These are phyloP conservation scores for Coluber constrictor DNA, from an alignment of 2,797 vertebrate species.

Conservation along the genomic window DNA sequence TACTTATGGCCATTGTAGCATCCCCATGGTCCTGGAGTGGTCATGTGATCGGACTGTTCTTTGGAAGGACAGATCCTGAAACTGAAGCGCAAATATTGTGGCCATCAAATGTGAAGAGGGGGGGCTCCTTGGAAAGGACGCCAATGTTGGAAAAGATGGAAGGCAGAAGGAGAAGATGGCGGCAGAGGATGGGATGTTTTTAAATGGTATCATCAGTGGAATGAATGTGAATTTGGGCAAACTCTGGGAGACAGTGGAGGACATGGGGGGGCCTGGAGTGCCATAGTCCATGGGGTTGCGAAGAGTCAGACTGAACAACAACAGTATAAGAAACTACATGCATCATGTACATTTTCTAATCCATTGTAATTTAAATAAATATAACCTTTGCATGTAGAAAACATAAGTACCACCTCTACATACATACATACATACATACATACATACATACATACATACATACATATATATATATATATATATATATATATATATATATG, in stretches of 20 bases:
- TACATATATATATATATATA: no score
- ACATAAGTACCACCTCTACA: no score
- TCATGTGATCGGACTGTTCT: neutral
- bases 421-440: no score
- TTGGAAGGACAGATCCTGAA: neutral
- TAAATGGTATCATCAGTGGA: neutral
- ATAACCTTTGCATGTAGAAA: no score
- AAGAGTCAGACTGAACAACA: neutral
- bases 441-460: no score
- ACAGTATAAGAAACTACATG: no score
- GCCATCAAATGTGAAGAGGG: no score
- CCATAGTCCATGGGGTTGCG: no score
- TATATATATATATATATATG: no score
- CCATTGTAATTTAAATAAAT: neutral
- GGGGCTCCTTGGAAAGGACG: no score
- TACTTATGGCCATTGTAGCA: neutral
- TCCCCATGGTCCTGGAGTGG: neutral
- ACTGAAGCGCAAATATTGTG: neutral
- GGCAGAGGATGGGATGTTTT: neutral
- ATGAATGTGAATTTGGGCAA: neutral
- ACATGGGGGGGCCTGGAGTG: neutral
- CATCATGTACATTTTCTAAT: neutral
- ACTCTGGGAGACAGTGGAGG: neutral
- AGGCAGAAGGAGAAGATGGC: neutral
- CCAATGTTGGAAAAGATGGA: neutral